Evolutionary conservation across 2,113 vertebrate genomes (phyloP).

Genomic region (Nycticryphes semicollaris): DNA sequence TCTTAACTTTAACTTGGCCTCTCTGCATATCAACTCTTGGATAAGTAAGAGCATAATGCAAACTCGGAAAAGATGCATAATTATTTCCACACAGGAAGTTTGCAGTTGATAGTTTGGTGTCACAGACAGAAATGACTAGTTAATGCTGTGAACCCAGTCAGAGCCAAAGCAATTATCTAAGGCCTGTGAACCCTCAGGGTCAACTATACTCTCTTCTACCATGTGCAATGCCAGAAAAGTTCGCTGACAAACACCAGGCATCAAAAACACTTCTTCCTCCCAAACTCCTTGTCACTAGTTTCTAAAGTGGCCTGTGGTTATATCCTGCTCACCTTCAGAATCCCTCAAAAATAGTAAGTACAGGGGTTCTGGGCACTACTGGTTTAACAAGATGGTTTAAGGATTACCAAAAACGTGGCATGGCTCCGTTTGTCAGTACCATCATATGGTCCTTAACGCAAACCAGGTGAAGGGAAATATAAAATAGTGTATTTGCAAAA

Average conservation of each 20-base stretch:
- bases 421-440: neutral
- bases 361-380: neutral
- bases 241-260: slow-evolving; percentile 14
- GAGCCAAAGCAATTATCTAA: slow-evolving; percentile 50
- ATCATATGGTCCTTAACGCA: neutral
- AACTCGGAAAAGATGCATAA: slow-evolving; percentile 22
- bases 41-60: neutral
- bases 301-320: neutral
- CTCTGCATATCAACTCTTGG: neutral
- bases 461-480: neutral
- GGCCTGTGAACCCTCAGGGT: slow-evolving; percentile 2
- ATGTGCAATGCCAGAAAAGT: slow-evolving; percentile 18
- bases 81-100: slow-evolving; percentile 61
- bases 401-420: neutral
- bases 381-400: neutral
- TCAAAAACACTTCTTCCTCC: slow-evolving; percentile 22
- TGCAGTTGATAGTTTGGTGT: slow-evolving; percentile 31
- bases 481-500: neutral
- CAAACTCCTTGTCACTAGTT: neutral
- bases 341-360: neutral
- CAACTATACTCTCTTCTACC: neutral
- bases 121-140: slow-evolving; percentile 55
- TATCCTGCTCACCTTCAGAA: neutral
- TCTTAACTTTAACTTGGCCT: slow-evolving; percentile 1
- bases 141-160: slow-evolving; percentile 6